phyloP scores from a whole-genome alignment of 2,888 invertebrate genomes.

The Aleiodes testaceus region DNA sequence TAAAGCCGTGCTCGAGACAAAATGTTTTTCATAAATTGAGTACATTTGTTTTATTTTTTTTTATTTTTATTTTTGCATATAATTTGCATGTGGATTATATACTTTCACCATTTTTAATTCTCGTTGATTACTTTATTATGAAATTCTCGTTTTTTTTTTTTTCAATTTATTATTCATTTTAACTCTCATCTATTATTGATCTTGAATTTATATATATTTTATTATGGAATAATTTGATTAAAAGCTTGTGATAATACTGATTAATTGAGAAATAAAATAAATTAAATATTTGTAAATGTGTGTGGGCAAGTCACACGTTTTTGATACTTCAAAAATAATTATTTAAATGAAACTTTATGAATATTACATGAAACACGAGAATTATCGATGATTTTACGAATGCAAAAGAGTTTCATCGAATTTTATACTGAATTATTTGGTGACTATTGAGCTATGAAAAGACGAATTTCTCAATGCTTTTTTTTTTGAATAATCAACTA shows the following conservation, averaged over 20 bases:
- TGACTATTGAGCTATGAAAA: conserved; percentile 19
- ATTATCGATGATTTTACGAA: conserved; percentile 30
- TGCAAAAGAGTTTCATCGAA: conserved; percentile 11
- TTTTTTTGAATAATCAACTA: conserved; percentile 12
- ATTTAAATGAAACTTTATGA: not conserved
- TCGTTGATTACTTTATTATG: conserved; percentile 16
- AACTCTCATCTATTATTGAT: not conserved
- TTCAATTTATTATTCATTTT: not conserved
- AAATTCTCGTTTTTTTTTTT: not conserved
- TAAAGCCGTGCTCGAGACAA: conserved; percentile 61
- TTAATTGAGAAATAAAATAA: not conserved
- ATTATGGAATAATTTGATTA: conserved; percentile 3
- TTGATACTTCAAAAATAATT: not conserved
- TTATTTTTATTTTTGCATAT: conserved; percentile 15
- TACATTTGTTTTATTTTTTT: conserved; percentile 3
- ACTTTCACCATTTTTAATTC: conserved; percentile 12
- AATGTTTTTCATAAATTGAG: not conserved
- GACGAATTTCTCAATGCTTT: not conserved
- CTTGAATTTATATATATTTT: not conserved
- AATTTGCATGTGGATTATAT: conserved; percentile 4
- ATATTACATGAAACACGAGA: conserved; percentile 4
- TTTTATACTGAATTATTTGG: conserved; percentile 5
- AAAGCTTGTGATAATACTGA: conserved; percentile 5
- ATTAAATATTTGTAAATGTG: not conserved
- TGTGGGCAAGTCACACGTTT: not conserved